Base-by-base conservation (phyloP, 2,113 vertebrate genomes). In the Neotragus pygmaeus region DNA sequence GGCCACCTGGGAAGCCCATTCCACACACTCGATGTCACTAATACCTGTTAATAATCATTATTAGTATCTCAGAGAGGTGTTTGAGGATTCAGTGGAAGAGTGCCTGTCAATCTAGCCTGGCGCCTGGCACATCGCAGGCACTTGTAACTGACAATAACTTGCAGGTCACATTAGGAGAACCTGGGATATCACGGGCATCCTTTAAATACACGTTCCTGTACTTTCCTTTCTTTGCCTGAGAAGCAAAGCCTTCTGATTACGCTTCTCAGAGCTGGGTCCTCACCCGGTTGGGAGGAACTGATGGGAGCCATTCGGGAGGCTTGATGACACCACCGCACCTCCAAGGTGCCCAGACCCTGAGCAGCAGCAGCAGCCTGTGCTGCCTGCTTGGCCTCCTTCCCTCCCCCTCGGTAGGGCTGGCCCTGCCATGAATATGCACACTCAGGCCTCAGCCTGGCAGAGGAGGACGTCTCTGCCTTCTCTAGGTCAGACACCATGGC, bases 401-500 rank as follows among this genome's bases (percentile, higher is more conserved):
- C 3, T 75, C 70, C 81, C 5, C 13, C 64, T 51, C 45, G 0
- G 60, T 51, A 47, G 70, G 60, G 70, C 86, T n/a, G 53, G 91
- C 43, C 66, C 55, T 23, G 12, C 73, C 83, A 97, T 94, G 92
- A 98, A 97, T 97, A 97, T 95, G 95, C 95, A 91, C 45, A 14
- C n/a, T 77, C 94, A 97, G 95, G 75, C 36, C 70, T 92, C 90
- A 27, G 78, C n/a, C 66, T 51, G 10, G 93, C 39, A 45, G 13
- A 16, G 33, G 70, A 87, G 75, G 96, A 73, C 7, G 78, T 10
- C 45, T 83, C 87, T 17, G 25, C 25, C 88, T 96, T 95, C 92
- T 23, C 14, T 17, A 96, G 94, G 90, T 96, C 92, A 95, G 78
- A 95, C 55, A 90, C 98, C 98, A 97, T 97, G 95, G 97, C 97